phyloP scores from a whole-genome alignment of 2,888 invertebrate species.

The Perdita meconis region DNA sequence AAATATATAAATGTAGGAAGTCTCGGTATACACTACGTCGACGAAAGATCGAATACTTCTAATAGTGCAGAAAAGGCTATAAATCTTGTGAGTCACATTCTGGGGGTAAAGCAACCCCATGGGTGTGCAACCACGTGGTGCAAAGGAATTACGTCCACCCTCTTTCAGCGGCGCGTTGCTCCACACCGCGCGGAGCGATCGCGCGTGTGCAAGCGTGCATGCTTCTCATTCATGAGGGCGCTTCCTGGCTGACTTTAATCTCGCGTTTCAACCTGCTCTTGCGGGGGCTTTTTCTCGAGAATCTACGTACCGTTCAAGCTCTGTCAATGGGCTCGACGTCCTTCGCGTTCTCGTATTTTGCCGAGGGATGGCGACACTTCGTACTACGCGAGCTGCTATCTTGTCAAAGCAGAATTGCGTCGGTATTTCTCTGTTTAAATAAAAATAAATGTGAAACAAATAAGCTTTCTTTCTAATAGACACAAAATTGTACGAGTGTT shows the following conservation, averaged over 20 bases:
- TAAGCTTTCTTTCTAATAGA: too few species aligned
- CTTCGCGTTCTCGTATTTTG: constrained; percentile 6
- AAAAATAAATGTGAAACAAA: too few species aligned
- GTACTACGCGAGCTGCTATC: too few species aligned
- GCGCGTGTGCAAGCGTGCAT: constrained; percentile 58
- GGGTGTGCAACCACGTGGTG: constrained; percentile 79
- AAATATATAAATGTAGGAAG: constrained; percentile 27
- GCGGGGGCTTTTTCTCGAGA: background rate
- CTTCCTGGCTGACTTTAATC: constrained; percentile 20
- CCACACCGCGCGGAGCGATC: constrained; percentile 43
- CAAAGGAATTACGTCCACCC: constrained; percentile 78
- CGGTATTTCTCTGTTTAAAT: too few species aligned
- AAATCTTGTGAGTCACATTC: constrained; percentile 82
- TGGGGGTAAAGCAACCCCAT: constrained; percentile 70
- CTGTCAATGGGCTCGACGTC: background rate
- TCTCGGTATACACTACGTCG: background rate
- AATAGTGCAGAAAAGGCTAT: constrained; percentile 74
- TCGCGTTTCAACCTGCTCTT: background rate
- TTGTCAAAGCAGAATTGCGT: too few species aligned
- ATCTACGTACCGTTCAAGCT: constrained; percentile 19
- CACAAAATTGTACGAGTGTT: too few species aligned
- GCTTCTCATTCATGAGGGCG: constrained; percentile 72
- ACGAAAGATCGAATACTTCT: constrained; percentile 72
- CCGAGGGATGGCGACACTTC: constrained; percentile 73
- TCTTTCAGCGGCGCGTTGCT: constrained; percentile 53